phyloP scores from a whole-genome alignment of 2,797 vertebrate species.

The Siniperca obscura region DNA sequence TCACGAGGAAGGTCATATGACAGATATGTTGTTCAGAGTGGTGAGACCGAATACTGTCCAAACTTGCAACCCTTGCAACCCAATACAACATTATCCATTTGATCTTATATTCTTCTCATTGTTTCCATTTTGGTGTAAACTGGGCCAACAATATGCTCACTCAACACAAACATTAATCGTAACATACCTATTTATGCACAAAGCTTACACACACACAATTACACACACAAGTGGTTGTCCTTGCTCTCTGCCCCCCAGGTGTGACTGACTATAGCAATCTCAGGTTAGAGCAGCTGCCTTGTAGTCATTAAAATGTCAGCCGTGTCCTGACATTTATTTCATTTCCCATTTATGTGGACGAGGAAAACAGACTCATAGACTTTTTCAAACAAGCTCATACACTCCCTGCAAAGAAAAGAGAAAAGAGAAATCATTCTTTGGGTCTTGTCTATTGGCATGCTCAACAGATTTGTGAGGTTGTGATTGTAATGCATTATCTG shows the following conservation, averaged over 20 bases:
- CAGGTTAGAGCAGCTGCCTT: conserved; percentile 64
- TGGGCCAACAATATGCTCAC: not conserved
- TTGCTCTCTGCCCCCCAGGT: conserved; percentile 37
- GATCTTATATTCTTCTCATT: not conserved
- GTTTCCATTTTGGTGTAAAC: conserved; percentile 11
- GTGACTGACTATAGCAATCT: conserved; percentile 70
- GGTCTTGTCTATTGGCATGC: conserved; percentile 39
- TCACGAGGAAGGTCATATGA: not conserved
- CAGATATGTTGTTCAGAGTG: not conserved
- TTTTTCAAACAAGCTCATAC: conserved; percentile 37
- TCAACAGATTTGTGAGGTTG: conserved; percentile 62
- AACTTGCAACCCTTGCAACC: not conserved
- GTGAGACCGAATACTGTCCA: not conserved
- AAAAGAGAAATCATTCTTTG: conserved; percentile 6
- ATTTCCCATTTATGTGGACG: conserved; percentile 64
- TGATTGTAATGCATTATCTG: conserved; percentile 71
- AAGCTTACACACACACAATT: not conserved
- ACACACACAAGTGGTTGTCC: conserved; percentile 21
- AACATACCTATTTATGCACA: not conserved
- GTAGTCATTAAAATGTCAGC: conserved; percentile 80
- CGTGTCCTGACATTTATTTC: conserved; percentile 73
- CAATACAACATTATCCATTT: not conserved
- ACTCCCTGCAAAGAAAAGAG: conserved; percentile 4
- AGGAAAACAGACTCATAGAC: conserved; percentile 37
- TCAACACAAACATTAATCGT: not conserved